Evolutionary conservation across 2,888 invertebrate species (phyloP).

Genomic region (Vesta saturnalis): DNA sequence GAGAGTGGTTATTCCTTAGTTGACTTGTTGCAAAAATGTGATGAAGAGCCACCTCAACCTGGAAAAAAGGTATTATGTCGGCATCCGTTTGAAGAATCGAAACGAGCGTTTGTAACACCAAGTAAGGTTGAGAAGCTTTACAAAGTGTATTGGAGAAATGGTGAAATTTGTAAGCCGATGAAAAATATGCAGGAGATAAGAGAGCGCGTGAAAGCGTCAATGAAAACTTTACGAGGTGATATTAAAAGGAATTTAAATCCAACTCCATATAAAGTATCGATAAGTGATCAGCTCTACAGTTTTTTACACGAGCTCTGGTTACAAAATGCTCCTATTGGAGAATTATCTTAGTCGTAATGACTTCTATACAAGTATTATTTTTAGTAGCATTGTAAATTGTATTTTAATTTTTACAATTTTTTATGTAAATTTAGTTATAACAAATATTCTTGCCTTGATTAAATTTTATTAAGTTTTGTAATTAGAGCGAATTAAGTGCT

Average conservation of each 20-base stretch:
- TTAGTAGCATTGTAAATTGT: too few species aligned
- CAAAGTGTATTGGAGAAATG: conserved; percentile 87
- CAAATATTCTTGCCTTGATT: too few species aligned
- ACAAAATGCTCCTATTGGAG: conserved; percentile 96
- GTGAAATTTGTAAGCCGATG: conserved; percentile 72
- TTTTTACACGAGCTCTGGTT: conserved; percentile 98
- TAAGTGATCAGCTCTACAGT: conserved; percentile 90
- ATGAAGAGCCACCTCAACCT: conserved; percentile 79
- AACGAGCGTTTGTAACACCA: conserved; percentile 94
- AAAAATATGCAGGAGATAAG: conserved; percentile 82
- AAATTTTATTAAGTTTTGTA: too few species aligned
- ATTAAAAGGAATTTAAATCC: conserved; percentile 96
- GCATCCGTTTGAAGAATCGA: conserved; percentile 97
- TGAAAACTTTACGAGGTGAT: conserved; percentile 86
- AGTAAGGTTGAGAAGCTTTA: conserved; percentile 86
- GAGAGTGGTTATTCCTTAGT: conserved; percentile 87
- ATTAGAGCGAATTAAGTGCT: too few species aligned
- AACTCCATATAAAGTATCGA: conserved; percentile 98
- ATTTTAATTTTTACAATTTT: too few species aligned
- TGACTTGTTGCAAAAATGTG: conserved; percentile 85
- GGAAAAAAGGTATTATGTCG: conserved; percentile 90
- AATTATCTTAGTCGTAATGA: conserved; percentile 73
- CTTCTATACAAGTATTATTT: neutral
- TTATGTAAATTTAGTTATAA: too few species aligned
- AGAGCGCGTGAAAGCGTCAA: conserved; percentile 80